Evolutionary conservation across 2,888 invertebrate species (phyloP), one percentile per base, ranked within the genome.

Genomic region (Conchocele bisecta): DNA sequence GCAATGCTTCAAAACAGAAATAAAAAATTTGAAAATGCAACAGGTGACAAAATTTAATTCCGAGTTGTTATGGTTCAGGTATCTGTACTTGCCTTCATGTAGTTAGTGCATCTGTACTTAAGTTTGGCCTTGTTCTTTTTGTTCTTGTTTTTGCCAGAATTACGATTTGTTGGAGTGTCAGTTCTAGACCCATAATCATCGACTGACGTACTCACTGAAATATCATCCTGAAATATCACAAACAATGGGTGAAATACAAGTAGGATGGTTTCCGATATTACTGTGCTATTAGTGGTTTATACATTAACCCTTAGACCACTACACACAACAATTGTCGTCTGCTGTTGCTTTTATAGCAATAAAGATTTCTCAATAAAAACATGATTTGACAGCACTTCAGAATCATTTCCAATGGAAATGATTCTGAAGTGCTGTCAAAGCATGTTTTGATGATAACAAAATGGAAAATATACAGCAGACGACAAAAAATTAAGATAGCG

Each of bases 171-270:
- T 1, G 96, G 96, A 24, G 96, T 96, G 85, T 95, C 96, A 91
- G 96, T 96, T 44, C 95, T 92, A 54, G 95, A 95, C 39, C 95
- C 95, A 11, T 83, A 83, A 82, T 95, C 96, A 87, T 95, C 95
- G 28, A 95, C 95, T 22, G 95, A 95, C 26, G 95, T 95, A 88
- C 96, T 96, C 70, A 95, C 94, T 61, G 95, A 95, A 56, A 95
- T 94, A 89, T 96, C 96, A 91, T 96, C 94, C 94, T 94, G 75
- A 17, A 65, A 78, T 39, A 35, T 58, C 26, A 39, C 28, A 11
- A 54, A n/a, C 41, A 50, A 42, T 13, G 11, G 13, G 11, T 13
- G 13, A 35, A 11, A 35, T 35, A 11, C 37, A 11, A 11, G 37
- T 11, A 11, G 13, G 37, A 35, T 11, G 37, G n/a, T n/a, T n/a